Conservation (phyloP, 2,888 invertebrate species). For the Julus scandinavius region DNA sequence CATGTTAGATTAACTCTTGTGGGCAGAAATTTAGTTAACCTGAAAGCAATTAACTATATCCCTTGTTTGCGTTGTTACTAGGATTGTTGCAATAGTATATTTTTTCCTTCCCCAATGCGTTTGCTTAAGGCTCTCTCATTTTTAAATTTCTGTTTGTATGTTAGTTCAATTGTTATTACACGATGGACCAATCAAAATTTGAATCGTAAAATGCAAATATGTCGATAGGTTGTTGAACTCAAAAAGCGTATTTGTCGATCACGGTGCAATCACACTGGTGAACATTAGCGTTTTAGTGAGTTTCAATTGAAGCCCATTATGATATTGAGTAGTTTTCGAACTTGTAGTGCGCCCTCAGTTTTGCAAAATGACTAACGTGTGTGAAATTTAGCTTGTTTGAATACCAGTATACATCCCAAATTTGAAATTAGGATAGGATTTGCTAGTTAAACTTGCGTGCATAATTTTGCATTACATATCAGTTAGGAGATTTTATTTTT, state of each 20-base stretch:
- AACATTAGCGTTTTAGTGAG: not conserved
- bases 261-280: not conserved
- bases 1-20: not conserved
- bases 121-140: not conserved
- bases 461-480: conserved; percentile 28
- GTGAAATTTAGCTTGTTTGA: not conserved
- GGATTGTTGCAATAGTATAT: not conserved
- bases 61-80: not conserved
- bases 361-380: not conserved
- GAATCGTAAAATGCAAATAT: conserved; percentile 1
- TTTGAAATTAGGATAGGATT: not conserved
- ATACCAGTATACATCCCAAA: not conserved
- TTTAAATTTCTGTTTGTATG: not conserved
- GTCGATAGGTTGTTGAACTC: not conserved
- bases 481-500: not conserved
- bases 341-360: not conserved
- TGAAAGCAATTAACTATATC: not conserved
- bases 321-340: not conserved
- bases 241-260: not conserved
- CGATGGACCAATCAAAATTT: conserved; percentile 29
- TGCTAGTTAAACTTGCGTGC: not conserved
- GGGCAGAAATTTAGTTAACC: not conserved
- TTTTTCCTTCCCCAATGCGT: not conserved
- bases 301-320: not conserved
- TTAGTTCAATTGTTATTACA: not conserved